These are phyloP conservation scores for Euzophera pinguis DNA, from an alignment of 2,888 invertebrate genomes.

Conservation along the genomic window DNA sequence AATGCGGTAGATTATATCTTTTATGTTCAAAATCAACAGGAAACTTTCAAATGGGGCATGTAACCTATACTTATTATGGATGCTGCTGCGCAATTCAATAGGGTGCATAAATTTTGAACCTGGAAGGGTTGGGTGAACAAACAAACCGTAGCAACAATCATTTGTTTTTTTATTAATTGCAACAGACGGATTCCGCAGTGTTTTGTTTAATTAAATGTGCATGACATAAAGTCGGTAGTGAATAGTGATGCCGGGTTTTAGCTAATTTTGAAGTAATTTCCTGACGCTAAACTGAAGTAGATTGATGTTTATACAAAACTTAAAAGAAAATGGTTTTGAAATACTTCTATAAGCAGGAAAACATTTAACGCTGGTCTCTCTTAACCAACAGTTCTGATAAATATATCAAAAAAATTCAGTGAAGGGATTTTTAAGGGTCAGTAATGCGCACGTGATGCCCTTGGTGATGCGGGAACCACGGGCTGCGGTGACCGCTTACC, in stretches of 20 bases:
- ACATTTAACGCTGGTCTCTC: too few species aligned
- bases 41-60: slow-evolving; percentile 78
- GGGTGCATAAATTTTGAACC: slow-evolving; percentile 75
- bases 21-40: slow-evolving; percentile 78
- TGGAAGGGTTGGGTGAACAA: slow-evolving; percentile 63
- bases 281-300: too few species aligned
- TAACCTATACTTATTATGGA: slow-evolving; percentile 78
- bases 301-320: too few species aligned
- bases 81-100: slow-evolving; percentile 49
- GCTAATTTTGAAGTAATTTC: neutral
- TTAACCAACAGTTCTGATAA: too few species aligned
- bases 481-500: too few species aligned
- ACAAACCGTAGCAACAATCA: slow-evolving; percentile 42
- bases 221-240: slow-evolving; percentile 49
- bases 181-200: slow-evolving; percentile 35
- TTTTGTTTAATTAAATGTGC: slow-evolving; percentile 49
- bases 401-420: too few species aligned
- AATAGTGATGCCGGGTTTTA: slow-evolving; percentile 35
- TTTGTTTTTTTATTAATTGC: slow-evolving; percentile 50
- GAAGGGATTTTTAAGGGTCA: too few species aligned
- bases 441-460: too few species aligned
- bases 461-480: too few species aligned
- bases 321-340: too few species aligned
- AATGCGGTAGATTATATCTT: slow-evolving; percentile 78
- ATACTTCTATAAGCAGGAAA: too few species aligned